Evolutionary conservation across 2,113 vertebrate genomes (phyloP).

Genomic region (Cyphomyrus plagiostoma): DNA sequence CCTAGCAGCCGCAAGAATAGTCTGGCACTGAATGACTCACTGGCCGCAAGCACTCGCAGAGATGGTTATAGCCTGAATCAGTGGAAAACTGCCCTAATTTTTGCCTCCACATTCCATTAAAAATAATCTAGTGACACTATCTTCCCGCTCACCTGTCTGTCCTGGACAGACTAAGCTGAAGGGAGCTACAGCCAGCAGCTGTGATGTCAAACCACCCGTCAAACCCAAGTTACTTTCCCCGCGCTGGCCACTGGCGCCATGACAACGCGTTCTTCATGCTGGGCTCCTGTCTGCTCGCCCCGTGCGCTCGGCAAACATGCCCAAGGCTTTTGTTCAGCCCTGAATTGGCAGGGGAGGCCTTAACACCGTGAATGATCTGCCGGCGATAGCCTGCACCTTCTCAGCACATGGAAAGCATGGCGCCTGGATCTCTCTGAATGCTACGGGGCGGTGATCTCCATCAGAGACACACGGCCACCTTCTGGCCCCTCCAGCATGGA

Average conservation of each 20-base stretch:
- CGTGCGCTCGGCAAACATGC: background rate
- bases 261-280: constrained; percentile 22
- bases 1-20: background rate
- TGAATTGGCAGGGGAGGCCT: background rate
- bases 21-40: background rate
- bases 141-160: background rate
- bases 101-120: constrained; percentile 18
- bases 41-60: constrained; percentile 1
- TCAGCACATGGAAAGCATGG: background rate
- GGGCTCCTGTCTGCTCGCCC: background rate
- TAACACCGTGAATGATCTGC: background rate
- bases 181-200: background rate
- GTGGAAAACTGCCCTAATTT: constrained; percentile 5
- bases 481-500: background rate
- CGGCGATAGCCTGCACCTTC: background rate
- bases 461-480: background rate
- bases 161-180: background rate
- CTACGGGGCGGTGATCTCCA: background rate
- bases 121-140: background rate
- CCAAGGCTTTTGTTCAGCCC: background rate
- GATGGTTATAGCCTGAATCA: constrained; percentile 28
- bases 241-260: constrained; percentile 21
- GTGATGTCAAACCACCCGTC: constrained; percentile 8
- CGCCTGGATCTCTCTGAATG: background rate
- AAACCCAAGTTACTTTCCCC: constrained; percentile 26